Percentiles rank a stretch among this genome's conserved stretches.
These are phyloP conservation scores for Dolichotis patagonum DNA, from an alignment of 2,113 vertebrate genomes.

Conservation along the genomic window DNA sequence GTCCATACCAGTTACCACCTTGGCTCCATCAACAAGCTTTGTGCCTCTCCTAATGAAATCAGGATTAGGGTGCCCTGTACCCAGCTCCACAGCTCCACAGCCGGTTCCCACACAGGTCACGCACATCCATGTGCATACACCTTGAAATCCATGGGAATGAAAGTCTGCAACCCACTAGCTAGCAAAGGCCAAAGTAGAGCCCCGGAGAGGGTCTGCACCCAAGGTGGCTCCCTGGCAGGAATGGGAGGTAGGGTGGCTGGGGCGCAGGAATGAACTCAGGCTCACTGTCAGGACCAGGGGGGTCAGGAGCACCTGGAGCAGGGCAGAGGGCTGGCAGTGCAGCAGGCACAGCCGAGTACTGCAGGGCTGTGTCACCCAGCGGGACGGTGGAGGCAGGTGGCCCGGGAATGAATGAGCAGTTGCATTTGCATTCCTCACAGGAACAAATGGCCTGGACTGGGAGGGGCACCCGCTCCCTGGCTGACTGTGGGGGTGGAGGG, in stretches of 20 bases:
- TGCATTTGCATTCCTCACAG: neutral
- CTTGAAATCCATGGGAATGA: neutral
- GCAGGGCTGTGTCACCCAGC: neutral
- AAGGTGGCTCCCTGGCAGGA: neutral
- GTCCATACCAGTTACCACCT: slow-evolving; percentile 39
- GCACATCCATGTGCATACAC: fast-evolving
- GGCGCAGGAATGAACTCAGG: neutral
- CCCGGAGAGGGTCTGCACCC: neutral
- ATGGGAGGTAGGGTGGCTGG: fast-evolving
- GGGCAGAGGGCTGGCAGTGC: fast-evolving
- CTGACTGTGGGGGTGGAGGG: neutral
- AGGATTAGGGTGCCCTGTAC: neutral
- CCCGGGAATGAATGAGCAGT: neutral
- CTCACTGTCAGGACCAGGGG: neutral
- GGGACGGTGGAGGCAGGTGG: neutral
- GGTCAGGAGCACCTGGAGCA: fast-evolving
- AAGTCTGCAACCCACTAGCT: too few relatives aligned
- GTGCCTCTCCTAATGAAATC: slow-evolving; percentile 50
- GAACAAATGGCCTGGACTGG: neutral
- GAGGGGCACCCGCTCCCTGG: fast-evolving
- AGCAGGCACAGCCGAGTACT: too few relatives aligned
- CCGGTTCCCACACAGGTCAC: neutral
- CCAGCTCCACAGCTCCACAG: neutral
- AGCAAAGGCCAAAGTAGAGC: neutral
- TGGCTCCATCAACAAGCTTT: neutral